Evolutionary conservation across 2,113 vertebrate species (phyloP).

Genomic region (Chlorocebus sabaeus): DNA sequence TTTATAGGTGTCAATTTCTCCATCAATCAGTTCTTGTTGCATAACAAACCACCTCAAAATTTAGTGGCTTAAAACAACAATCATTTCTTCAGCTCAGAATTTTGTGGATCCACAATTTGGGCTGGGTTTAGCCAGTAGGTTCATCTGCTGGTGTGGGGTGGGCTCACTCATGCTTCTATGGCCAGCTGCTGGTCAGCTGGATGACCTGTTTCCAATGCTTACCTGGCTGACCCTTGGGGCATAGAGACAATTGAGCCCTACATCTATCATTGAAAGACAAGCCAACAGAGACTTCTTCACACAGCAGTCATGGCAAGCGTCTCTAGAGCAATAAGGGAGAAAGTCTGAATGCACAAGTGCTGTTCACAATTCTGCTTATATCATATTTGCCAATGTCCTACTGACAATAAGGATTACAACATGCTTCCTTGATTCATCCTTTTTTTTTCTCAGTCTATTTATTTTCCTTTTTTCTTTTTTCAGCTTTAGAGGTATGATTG

Average conservation of each 20-base stretch:
- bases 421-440: neutral
- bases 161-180: neutral
- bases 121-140: neutral
- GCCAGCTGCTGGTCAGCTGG: neutral
- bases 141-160: neutral
- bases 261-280: neutral
- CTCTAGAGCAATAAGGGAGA: neutral
- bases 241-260: neutral
- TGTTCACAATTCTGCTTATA: neutral
- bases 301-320: neutral
- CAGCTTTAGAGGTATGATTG: neutral
- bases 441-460: neutral
- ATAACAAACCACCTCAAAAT: neutral
- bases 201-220: neutral
- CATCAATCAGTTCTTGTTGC: neutral
- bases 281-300: too few relatives aligned
- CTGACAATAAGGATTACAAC: neutral
- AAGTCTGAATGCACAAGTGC: neutral
- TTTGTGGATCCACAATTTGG: neutral
- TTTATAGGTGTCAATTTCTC: neutral
- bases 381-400: neutral
- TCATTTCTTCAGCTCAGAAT: neutral
- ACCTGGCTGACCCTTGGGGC: neutral
- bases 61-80: neutral
- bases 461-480: neutral